phyloP scores from a whole-genome alignment of 2,888 invertebrate species.

The Acanthacorydalis orientalis region DNA sequence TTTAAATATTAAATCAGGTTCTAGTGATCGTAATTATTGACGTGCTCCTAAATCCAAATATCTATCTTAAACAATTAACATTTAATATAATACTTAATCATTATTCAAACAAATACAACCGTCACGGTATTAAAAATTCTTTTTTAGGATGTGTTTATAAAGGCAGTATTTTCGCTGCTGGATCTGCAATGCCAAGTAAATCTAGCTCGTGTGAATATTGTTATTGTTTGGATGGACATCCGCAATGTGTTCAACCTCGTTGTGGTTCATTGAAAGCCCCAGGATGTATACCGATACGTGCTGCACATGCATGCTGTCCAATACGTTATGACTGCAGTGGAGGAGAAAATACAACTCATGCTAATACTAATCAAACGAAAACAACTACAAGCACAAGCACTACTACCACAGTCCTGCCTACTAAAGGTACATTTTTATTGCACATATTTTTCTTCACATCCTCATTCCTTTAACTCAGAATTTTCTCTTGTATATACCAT shows the following conservation, averaged over 20 bases:
- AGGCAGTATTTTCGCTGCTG: slow-evolving; percentile 57
- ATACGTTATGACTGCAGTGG: slow-evolving; percentile 55
- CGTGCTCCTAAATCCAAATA: no score
- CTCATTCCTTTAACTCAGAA: no score
- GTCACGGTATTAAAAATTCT: no score
- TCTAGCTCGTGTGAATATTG: slow-evolving; percentile 71
- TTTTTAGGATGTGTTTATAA: slow-evolving; percentile 50
- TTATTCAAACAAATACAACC: background rate
- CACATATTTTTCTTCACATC: no score
- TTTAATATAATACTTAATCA: no score
- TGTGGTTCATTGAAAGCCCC: slow-evolving; percentile 58
- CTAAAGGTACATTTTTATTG: no score
- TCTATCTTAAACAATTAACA: no score
- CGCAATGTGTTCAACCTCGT: slow-evolving; percentile 62
- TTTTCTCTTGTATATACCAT: no score
- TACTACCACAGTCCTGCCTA: no score
- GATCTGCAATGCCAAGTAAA: slow-evolving; percentile 62
- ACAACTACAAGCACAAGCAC: slow-evolving; percentile 12
- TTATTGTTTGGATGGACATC: slow-evolving; percentile 52
- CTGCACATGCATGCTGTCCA: slow-evolving; percentile 59
- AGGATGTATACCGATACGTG: slow-evolving; percentile 47
- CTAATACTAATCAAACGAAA: slow-evolving; percentile 7
- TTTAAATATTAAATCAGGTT: background rate
- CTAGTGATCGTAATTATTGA: no score
- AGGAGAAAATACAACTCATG: slow-evolving; percentile 11